Conservation (phyloP, 2,888 invertebrate species). For the Pterobdella sp. region DNA sequence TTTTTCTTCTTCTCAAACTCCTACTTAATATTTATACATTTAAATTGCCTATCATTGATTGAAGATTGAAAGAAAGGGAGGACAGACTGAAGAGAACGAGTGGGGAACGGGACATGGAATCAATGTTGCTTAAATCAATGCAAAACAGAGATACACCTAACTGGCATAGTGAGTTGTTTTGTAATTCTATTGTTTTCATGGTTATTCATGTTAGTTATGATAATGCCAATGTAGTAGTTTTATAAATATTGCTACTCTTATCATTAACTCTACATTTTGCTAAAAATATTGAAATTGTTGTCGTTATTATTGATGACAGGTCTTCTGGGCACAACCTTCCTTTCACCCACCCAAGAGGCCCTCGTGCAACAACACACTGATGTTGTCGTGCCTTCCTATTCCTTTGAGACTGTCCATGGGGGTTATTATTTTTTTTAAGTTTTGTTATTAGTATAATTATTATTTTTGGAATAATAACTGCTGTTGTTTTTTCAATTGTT, state of each 20-base stretch:
- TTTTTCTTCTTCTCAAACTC: background rate
- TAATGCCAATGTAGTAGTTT: no score
- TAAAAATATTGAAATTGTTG: no score
- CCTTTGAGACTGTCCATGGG: background rate
- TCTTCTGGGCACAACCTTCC: background rate
- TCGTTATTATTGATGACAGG: no score
- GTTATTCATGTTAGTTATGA: no score
- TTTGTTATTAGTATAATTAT: no score
- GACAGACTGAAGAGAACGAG: background rate
- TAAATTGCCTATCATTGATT: background rate
- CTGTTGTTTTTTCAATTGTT: no score
- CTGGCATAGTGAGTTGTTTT: background rate
- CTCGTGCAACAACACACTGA: background rate
- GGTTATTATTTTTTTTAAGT: no score
- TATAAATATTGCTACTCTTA: no score
- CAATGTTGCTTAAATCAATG: background rate
- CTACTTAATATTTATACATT: background rate
- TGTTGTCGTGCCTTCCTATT: conserved; percentile 5
- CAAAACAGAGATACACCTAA: background rate
- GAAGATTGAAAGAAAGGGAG: conserved; percentile 1
- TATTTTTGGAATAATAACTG: no score
- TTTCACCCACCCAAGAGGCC: background rate
- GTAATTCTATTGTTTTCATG: no score
- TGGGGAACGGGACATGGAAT: conserved; percentile 5
- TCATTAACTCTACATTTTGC: no score